A percentile compares a stretch with the other conserved stretches of the same genome.
Evolutionary conservation across 2,113 vertebrate genomes (phyloP).

Genomic region (Gymnogyps californianus): DNA sequence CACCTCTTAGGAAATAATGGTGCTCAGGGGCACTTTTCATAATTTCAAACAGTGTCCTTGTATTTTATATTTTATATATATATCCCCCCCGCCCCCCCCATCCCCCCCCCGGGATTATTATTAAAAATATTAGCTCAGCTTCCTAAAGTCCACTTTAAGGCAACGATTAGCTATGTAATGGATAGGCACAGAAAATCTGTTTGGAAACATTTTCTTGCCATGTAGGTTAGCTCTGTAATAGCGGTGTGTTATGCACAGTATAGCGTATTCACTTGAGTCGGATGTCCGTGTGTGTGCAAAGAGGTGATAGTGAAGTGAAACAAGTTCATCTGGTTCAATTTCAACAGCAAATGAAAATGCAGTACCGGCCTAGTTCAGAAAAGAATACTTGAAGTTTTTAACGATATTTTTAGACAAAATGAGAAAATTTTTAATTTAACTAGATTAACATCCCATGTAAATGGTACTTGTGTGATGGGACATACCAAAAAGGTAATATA

Average conservation of each 20-base stretch:
- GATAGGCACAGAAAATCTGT: background rate
- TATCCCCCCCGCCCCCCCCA: too few relatives aligned
- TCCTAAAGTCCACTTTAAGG: background rate
- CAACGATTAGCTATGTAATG: background rate
- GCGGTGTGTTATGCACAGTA: rapidly evolving
- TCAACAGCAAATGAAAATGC: background rate
- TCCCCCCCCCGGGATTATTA: background rate
- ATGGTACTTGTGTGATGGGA: background rate
- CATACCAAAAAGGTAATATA: background rate
- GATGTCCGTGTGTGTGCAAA: background rate
- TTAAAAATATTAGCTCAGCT: background rate
- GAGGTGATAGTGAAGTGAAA: background rate
- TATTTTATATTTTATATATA: background rate
- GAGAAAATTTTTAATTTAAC: background rate
- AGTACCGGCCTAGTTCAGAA: background rate
- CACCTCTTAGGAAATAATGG: background rate
- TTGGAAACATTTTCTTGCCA: background rate
- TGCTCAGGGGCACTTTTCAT: background rate
- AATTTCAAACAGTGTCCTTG: background rate
- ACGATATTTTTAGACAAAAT: background rate
- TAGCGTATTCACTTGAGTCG: rapidly evolving
- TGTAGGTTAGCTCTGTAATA: background rate
- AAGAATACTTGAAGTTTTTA: background rate
- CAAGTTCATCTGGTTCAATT: background rate
- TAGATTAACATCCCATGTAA: background rate